Percentiles rank a stretch among this genome's conserved stretches.
Evolutionary conservation across 2,797 vertebrate genomes (phyloP).

Genomic region (Myotis findleyi): DNA sequence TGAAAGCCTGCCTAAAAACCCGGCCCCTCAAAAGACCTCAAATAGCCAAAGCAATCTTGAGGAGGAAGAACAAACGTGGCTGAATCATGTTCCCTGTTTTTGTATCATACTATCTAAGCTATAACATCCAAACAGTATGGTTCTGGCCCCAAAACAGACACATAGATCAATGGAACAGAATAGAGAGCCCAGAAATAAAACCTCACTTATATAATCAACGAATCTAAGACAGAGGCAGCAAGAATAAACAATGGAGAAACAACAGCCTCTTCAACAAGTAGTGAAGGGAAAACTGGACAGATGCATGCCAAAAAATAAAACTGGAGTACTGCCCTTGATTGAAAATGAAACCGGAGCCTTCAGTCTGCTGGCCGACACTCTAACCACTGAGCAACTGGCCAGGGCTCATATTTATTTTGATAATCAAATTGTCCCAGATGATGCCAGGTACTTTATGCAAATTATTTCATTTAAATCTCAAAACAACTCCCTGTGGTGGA

Average conservation of each 20-base stretch:
- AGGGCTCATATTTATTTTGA: not conserved
- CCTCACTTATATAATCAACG: no score
- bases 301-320: not conserved
- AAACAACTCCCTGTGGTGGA: not conserved
- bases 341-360: no score
- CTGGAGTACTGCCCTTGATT: no score
- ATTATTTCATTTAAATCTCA: conserved; percentile 17
- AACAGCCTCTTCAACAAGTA: not conserved
- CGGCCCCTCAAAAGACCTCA: not conserved
- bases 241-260: not conserved
- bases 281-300: not conserved
- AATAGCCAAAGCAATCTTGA: not conserved
- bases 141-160: not conserved
- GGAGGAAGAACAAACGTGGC: not conserved
- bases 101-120: not conserved
- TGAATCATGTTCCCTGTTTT: not conserved
- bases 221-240: not conserved
- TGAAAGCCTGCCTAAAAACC: not conserved
- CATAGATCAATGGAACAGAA: not conserved
- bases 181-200: not conserved
- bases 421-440: not conserved
- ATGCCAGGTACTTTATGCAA: not conserved
- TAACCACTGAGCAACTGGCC: no score
- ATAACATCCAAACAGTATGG: not conserved
- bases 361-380: no score